phyloP scores from a whole-genome alignment of 2,113 vertebrate species.

The Eonycteris spelaea region DNA sequence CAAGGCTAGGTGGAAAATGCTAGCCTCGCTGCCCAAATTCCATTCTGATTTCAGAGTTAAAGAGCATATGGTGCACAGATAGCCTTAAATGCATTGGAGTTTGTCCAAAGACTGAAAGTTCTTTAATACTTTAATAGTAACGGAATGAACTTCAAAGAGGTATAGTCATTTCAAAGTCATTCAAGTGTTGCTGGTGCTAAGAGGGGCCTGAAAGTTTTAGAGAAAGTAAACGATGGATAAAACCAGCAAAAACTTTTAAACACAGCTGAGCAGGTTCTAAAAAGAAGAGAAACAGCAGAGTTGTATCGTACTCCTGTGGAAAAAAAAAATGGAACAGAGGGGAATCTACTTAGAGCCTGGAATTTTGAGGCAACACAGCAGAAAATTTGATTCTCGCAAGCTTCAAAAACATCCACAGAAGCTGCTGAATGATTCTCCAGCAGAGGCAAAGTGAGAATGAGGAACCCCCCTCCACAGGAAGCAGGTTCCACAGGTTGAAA shows the following conservation, averaged over 20 bases:
- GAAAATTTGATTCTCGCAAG: neutral
- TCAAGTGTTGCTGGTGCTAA: neutral
- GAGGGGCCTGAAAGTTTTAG: neutral
- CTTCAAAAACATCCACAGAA: neutral
- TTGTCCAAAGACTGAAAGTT: neutral
- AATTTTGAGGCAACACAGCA: neutral
- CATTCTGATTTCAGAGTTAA: neutral
- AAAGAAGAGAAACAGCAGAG: neutral
- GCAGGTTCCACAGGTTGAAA: neutral
- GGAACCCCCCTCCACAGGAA: neutral
- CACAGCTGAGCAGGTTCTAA: neutral
- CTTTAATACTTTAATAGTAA: neutral
- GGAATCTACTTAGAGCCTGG: neutral
- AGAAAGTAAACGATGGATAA: neutral
- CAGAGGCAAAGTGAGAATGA: neutral
- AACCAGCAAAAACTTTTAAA: neutral
- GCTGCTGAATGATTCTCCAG: neutral
- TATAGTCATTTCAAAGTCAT: neutral
- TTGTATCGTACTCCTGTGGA: neutral
- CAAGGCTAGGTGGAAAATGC: neutral
- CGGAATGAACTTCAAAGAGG: neutral
- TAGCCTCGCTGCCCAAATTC: neutral
- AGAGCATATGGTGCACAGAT: neutral
- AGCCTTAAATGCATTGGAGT: neutral
- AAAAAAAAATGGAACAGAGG: neutral